These are phyloP conservation scores for Rhopalosiphum maidis DNA, from an alignment of 1,140 invertebrate genomes.

Conservation along the genomic window DNA sequence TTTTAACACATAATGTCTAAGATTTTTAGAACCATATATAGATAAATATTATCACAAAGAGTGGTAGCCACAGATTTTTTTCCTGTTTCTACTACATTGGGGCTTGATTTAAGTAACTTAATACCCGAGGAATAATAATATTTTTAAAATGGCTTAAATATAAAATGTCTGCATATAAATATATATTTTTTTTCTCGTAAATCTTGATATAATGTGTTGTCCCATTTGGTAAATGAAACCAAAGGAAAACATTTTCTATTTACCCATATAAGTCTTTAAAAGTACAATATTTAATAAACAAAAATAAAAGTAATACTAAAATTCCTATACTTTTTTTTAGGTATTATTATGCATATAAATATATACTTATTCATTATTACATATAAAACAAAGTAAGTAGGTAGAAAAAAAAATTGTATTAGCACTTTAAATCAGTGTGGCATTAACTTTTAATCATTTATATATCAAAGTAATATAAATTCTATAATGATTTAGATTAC, in stretches of 20 bases:
- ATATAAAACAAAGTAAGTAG: not conserved
- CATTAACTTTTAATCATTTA: not conserved
- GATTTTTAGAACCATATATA: not conserved
- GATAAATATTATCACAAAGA: not conserved
- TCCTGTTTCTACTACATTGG: not conserved
- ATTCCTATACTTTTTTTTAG: not conserved
- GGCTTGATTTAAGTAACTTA: constrained; percentile 11
- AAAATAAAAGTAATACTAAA: not conserved
- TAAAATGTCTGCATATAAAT: not conserved
- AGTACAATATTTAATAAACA: not conserved
- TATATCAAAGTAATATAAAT: not conserved
- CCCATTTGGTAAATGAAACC: not conserved
- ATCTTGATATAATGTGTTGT: not conserved
- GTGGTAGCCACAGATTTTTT: not conserved
- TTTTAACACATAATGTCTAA: not conserved
- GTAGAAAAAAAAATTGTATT: not conserved
- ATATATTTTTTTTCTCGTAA: not conserved
- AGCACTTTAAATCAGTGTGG: not conserved
- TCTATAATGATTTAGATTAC: not conserved
- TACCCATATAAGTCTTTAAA: not conserved
- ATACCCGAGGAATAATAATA: not conserved
- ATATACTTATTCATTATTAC: too few relatives aligned
- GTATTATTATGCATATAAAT: not conserved
- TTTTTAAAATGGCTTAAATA: not conserved
- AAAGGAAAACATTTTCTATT: not conserved